These are phyloP conservation scores for Xanthorhoe designata DNA, from an alignment of 2,888 invertebrate species.

Conservation along the genomic window DNA sequence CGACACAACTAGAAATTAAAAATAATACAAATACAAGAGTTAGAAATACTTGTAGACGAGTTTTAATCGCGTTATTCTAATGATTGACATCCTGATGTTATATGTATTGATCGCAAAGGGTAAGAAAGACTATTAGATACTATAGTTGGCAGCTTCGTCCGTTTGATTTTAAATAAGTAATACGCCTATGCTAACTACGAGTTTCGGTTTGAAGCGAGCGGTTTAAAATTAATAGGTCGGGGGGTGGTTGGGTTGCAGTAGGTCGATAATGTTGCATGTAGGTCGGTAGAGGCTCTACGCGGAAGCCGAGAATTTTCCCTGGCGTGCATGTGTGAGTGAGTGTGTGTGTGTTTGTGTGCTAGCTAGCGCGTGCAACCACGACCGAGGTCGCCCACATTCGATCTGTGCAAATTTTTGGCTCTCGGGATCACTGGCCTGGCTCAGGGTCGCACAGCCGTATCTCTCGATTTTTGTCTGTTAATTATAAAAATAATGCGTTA, in stretches of 20 bases:
- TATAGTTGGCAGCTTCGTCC: constrained; percentile 4
- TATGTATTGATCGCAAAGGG: no score
- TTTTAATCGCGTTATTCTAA: no score
- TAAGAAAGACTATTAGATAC: no score
- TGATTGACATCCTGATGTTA: no score
- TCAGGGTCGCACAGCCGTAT: constrained; percentile 82
- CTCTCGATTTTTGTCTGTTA: constrained; percentile 85
- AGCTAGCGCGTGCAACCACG: constrained; percentile 72
- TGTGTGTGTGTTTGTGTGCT: constrained; percentile 60
- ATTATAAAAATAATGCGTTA: constrained; percentile 86
- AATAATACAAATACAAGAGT: no score
- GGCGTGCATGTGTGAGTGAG: constrained; percentile 49
- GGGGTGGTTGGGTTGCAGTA: constrained; percentile 40
- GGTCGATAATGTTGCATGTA: constrained; percentile 45
- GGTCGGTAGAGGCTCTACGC: constrained; percentile 50
- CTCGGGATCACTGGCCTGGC: constrained; percentile 78
- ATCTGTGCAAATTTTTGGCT: constrained; percentile 84
- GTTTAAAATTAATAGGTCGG: constrained; percentile 46
- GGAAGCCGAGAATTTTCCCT: constrained; percentile 79
- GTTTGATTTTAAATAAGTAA: constrained; percentile 28
- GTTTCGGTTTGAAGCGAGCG: constrained; percentile 36
- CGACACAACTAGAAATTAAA: background rate
- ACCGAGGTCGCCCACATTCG: constrained; percentile 85
- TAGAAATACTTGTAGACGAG: no score
- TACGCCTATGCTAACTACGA: constrained; percentile 28